Conservation (phyloP, 2,797 vertebrate species). For the Mormyrops attenuatus region DNA sequence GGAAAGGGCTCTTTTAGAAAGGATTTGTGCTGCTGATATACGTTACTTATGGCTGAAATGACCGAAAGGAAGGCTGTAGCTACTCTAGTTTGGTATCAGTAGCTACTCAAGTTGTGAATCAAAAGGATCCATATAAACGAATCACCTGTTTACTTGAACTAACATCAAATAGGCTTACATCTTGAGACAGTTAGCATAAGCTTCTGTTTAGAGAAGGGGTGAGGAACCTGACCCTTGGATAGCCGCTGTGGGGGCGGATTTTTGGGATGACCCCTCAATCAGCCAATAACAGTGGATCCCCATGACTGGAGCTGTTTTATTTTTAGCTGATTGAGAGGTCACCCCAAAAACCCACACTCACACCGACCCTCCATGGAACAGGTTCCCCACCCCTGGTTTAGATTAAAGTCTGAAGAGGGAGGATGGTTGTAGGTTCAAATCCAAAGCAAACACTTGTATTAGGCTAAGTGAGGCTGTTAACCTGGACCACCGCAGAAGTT, state of each 20-base stretch:
- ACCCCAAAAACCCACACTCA: background rate
- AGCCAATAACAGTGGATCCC: background rate
- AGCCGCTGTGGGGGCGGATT: background rate
- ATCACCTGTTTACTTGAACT: background rate
- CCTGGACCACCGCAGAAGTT: background rate
- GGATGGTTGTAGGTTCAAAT: background rate
- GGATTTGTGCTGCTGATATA: background rate
- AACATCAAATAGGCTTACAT: background rate
- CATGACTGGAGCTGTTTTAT: background rate
- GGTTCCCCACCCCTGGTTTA: background rate
- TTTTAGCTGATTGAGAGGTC: background rate
- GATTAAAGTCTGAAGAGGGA: background rate
- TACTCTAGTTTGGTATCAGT: background rate
- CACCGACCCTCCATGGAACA: background rate
- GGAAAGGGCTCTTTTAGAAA: background rate
- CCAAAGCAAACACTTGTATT: background rate
- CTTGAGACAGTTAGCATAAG: background rate
- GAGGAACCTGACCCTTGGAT: background rate
- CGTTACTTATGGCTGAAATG: background rate
- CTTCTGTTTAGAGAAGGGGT: background rate
- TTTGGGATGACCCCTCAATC: background rate
- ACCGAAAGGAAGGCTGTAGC: background rate
- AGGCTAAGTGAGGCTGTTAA: background rate
- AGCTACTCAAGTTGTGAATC: background rate
- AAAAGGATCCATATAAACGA: background rate